These are phyloP conservation scores for Drosophila tsacasi DNA, from an alignment of 1,140 invertebrate genomes.

Conservation along the genomic window DNA sequence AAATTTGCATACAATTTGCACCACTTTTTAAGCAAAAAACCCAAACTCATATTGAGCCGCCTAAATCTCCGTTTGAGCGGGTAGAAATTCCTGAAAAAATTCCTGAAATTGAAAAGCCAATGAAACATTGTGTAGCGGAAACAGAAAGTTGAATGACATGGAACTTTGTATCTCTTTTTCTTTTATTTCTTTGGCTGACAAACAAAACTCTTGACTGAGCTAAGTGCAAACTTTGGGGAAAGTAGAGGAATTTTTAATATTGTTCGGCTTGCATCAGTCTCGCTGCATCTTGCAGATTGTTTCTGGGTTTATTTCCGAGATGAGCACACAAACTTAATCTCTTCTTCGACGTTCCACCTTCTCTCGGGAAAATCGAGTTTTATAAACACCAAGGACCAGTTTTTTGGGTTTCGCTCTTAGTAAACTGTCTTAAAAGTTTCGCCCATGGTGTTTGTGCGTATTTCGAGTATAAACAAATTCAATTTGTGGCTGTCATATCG, in stretches of 20 bases:
- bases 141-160: conserved; percentile 35
- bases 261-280: conserved; percentile 19
- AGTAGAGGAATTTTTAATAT: conserved; percentile 69
- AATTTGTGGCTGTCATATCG: conserved; percentile 72
- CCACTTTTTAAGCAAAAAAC: neutral
- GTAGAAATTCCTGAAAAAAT: conserved; percentile 4
- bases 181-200: conserved; percentile 12
- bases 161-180: conserved; percentile 21
- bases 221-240: conserved; percentile 46
- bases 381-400: conserved; percentile 39
- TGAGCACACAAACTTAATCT: conserved; percentile 32
- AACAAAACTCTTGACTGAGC: conserved; percentile 32
- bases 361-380: conserved; percentile 31
- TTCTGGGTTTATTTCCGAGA: conserved; percentile 39
- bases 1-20: conserved; percentile 31
- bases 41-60: neutral
- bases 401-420: conserved; percentile 11
- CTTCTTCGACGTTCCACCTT: neutral
- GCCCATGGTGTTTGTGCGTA: conserved; percentile 30
- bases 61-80: neutral
- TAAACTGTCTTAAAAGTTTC: conserved; percentile 52
- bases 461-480: conserved; percentile 66
- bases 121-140: conserved; percentile 18
- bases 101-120: conserved; percentile 12
- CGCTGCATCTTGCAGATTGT: conserved; percentile 45